phyloP scores from a whole-genome alignment of 2,888 invertebrate genomes.

The Hypercompe scribonia region DNA sequence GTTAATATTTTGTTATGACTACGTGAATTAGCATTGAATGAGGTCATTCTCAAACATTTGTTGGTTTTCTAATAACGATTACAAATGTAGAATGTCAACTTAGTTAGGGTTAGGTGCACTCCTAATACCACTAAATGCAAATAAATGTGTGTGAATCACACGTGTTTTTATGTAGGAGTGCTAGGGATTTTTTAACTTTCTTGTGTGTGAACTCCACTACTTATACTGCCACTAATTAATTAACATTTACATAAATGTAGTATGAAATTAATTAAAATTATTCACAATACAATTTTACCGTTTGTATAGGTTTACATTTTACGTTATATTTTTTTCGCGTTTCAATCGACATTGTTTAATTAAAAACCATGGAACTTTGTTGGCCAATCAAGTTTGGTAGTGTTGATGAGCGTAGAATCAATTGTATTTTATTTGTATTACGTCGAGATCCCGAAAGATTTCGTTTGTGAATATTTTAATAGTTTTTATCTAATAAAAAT shows the following conservation, averaged over 20 bases:
- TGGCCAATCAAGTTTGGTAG: background rate
- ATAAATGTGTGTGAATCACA: no score
- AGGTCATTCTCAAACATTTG: no score
- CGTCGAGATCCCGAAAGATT: background rate
- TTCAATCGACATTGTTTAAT: background rate
- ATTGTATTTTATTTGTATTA: background rate
- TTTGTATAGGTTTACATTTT: background rate
- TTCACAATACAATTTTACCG: background rate
- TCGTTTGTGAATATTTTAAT: background rate
- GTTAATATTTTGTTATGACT: no score
- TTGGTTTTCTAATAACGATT: no score
- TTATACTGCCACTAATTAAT: no score
- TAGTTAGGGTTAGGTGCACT: no score
- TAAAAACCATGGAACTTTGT: background rate
- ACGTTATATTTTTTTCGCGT: background rate
- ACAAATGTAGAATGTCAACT: no score
- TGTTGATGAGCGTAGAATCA: background rate
- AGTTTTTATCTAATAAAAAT: no score
- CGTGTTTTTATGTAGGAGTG: no score
- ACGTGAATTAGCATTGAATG: no score
- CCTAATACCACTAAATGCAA: no score
- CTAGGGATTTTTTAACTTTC: no score
- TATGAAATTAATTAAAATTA: background rate
- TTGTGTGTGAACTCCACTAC: background rate
- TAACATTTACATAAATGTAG: background rate